phyloP scores from a whole-genome alignment of 1,140 invertebrate species.

The Pygmarrhopalites habei region DNA sequence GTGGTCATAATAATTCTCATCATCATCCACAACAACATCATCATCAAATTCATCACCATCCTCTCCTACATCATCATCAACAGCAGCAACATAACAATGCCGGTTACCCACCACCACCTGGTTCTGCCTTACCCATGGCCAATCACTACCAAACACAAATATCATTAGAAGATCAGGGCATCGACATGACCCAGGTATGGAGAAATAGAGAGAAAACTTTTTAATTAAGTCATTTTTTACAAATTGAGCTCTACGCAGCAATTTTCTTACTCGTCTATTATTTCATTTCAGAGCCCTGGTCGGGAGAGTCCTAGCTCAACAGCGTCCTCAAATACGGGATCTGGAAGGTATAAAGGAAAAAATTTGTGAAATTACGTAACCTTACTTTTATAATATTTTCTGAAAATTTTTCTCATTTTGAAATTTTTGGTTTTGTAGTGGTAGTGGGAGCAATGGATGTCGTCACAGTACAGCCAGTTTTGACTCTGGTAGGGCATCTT shows the following conservation, averaged over 20 bases:
- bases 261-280: no score
- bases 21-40: constrained; percentile 19
- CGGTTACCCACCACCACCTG: neutral
- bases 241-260: neutral
- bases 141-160: constrained; percentile 36
- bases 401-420: no score
- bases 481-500: constrained; percentile 84
- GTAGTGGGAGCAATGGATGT: constrained; percentile 56
- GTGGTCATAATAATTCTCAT: constrained; percentile 3
- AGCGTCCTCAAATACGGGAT: constrained; percentile 54
- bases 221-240: no score
- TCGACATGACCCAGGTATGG: constrained; percentile 53
- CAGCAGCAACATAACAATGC: constrained; percentile 38
- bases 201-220: no score
- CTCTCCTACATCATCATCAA: constrained; percentile 2
- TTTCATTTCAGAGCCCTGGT: constrained; percentile 66
- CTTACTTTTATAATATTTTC: no score
- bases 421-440: no score
- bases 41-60: constrained; percentile 14
- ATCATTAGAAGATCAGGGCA: constrained; percentile 56
- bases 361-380: no score
- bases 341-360: constrained; percentile 41
- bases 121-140: constrained; percentile 6
- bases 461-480: constrained; percentile 85
- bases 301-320: constrained; percentile 81